These are phyloP conservation scores for Enteromius radiatus DNA, from an alignment of 2,797 vertebrate genomes.

Conservation along the genomic window DNA sequence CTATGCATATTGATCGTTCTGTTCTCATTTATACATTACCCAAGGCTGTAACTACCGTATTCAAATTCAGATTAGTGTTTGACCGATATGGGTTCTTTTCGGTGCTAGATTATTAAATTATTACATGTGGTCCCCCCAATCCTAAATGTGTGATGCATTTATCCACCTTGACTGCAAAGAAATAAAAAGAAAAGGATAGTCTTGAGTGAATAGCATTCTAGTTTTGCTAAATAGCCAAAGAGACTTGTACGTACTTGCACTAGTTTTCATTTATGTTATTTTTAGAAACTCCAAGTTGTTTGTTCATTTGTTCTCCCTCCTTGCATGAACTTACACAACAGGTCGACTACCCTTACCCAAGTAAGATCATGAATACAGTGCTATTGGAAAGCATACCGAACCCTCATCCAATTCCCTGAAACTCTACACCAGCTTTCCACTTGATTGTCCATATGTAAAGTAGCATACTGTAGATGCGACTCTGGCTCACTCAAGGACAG, in stretches of 20 bases:
- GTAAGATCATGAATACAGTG: conserved; percentile 14
- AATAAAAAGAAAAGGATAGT: neutral
- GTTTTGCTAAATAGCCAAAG: neutral
- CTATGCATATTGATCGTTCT: conserved; percentile 36
- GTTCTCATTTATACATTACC: conserved; percentile 27
- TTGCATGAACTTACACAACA: conserved; percentile 30
- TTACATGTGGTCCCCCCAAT: conserved; percentile 12
- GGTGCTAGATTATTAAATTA: conserved; percentile 14
- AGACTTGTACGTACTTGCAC: conserved; percentile 61
- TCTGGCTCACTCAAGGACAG: conserved; percentile 71
- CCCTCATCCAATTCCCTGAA: neutral
- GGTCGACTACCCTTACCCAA: conserved; percentile 16
- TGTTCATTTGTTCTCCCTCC: conserved; percentile 21
- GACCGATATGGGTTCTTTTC: conserved; percentile 50
- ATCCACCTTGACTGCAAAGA: neutral
- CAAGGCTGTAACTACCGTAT: conserved; percentile 2
- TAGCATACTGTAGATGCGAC: conserved; percentile 29
- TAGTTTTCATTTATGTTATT: conserved; percentile 56
- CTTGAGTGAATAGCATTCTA: neutral
- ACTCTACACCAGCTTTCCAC: conserved; percentile 6
- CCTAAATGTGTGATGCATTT: neutral
- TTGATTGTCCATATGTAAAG: neutral
- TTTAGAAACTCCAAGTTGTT: conserved; percentile 44
- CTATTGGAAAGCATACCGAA: neutral
- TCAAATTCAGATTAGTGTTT: conserved; percentile 43